A percentile compares a stretch with the other conserved stretches of the same genome.
Evolutionary conservation across 2,888 invertebrate genomes (phyloP).

Genomic region (Dasysyrphus tricinctus): DNA sequence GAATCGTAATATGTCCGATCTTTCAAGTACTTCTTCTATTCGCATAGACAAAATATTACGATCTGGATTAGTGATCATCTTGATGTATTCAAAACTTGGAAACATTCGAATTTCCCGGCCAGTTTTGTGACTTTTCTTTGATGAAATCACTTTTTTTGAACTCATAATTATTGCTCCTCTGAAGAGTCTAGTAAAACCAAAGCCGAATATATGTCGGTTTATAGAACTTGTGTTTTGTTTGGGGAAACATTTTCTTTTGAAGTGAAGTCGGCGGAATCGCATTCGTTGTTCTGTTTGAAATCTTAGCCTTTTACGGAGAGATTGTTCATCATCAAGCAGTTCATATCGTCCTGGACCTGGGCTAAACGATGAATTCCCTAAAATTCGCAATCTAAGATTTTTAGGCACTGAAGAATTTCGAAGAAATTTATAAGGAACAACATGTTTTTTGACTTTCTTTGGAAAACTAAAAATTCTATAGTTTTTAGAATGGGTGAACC

Average conservation of each 20-base stretch:
- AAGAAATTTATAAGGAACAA: conserved; percentile 77
- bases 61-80: conserved; percentile 78
- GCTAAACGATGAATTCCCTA: conserved; percentile 76
- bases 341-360: conserved; percentile 81
- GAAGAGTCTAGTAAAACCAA: conserved; percentile 78
- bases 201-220: conserved; percentile 79
- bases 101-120: conserved; percentile 32
- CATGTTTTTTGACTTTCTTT: neutral
- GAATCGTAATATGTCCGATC: conserved; percentile 74
- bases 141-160: neutral
- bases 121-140: conserved; percentile 21
- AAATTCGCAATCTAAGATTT: conserved; percentile 36
- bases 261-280: conserved; percentile 79
- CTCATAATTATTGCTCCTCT: neutral
- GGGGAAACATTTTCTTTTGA: conserved; percentile 65
- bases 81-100: conserved; percentile 76
- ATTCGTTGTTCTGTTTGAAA: conserved; percentile 76
- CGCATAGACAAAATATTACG: conserved; percentile 75
- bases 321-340: conserved; percentile 78
- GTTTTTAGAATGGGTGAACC: neutral
- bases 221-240: conserved; percentile 72
- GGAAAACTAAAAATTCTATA: conserved; percentile 39
- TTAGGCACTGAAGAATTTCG: conserved; percentile 78
- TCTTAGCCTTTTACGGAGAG: neutral
- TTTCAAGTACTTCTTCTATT: conserved; percentile 32